These are phyloP conservation scores for human (Homo sapiens) DNA, from an alignment of 2,113 vertebrate genomes.

Conservation along the genomic window DNA sequence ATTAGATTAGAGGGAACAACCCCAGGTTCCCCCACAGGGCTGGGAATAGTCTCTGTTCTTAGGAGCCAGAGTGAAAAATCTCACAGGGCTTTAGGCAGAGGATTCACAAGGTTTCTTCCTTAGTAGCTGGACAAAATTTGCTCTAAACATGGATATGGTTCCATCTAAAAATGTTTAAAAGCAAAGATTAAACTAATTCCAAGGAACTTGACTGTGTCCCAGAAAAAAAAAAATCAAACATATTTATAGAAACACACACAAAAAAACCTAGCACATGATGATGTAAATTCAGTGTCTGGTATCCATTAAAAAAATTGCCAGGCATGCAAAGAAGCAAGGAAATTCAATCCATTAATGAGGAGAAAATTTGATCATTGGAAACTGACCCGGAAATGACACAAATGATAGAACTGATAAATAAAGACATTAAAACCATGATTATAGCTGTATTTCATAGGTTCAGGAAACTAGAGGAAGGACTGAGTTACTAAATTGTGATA, in stretches of 20 bases:
- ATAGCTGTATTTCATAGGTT: neutral
- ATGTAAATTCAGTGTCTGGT: neutral
- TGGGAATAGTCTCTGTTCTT: neutral
- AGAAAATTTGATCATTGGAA: neutral
- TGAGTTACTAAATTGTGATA: neutral
- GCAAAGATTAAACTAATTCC: neutral
- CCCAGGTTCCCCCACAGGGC: neutral
- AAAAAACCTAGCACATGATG: neutral
- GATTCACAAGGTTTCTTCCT: neutral
- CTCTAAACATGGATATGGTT: neutral
- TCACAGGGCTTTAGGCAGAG: neutral
- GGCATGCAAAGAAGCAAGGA: neutral
- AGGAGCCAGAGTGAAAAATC: neutral
- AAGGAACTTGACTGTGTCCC: neutral
- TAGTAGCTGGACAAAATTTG: neutral
- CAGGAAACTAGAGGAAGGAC: neutral
- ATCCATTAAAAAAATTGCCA: neutral
- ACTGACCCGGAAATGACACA: neutral
- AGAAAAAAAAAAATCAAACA: neutral
- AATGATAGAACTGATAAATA: neutral
- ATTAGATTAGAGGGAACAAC: neutral
- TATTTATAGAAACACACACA: neutral
- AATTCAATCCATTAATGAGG: neutral
- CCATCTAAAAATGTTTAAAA: neutral
- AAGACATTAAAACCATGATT: neutral